Conservation (phyloP, 2,797 vertebrate genomes). For the Hirundo rustica region DNA sequence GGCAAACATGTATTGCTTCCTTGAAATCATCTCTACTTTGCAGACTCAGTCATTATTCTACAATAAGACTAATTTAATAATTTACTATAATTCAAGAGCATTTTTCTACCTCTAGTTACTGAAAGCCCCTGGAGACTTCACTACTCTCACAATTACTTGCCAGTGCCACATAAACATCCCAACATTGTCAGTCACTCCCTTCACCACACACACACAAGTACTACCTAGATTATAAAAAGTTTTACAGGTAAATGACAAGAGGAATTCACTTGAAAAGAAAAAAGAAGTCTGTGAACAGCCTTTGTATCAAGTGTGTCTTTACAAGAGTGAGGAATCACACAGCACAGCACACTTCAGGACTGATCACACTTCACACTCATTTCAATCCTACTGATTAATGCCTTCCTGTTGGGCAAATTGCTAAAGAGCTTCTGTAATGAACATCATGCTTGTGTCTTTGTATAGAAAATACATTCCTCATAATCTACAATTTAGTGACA, state of each 20-base stretch:
- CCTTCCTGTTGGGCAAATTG: background rate
- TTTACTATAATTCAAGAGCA: background rate
- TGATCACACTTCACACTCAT: background rate
- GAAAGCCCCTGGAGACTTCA: background rate
- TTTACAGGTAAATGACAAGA: background rate
- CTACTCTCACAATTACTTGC: background rate
- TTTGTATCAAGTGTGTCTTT: background rate
- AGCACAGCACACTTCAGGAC: background rate
- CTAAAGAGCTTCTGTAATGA: background rate
- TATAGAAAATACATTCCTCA: background rate
- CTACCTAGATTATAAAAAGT: background rate
- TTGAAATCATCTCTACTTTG: background rate
- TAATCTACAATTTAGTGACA: background rate
- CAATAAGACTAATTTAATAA: background rate
- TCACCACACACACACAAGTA: background rate
- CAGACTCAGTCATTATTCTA: background rate
- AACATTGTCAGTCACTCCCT: background rate
- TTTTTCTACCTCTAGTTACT: background rate
- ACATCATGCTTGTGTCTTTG: background rate
- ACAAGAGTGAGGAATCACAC: background rate
- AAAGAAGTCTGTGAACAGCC: background rate
- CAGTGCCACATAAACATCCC: background rate
- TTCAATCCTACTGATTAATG: background rate
- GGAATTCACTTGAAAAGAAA: background rate
- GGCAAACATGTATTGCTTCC: background rate